Evolutionary conservation across 1,140 invertebrate genomes (phyloP), one percentile per base, ranked within the genome.

Genomic region (Lordiphosa clarofinis): DNA sequence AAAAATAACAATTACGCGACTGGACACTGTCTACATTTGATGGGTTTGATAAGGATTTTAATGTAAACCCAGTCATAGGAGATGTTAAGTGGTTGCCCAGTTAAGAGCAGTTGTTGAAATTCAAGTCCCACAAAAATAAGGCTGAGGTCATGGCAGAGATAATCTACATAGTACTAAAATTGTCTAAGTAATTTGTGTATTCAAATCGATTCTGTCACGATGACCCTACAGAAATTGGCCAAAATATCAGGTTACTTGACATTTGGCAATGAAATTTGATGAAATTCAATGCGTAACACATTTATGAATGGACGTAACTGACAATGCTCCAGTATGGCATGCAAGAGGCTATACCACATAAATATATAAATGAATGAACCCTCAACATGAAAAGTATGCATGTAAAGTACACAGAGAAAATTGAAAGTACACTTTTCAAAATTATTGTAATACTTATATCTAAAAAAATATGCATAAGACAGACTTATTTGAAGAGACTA

Each of bases 211-310:
- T 31, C 5, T 31, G 28, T 8, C 7, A 31, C 28, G 8, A 31
- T 31, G 28, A 31, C 28, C 28, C 28, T 8, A 8, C 28, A 31
- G 6, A 31, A 31, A 31, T 82, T 61, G 57, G 21, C 28, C 42
- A 47, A 47, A 37, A 38, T 76, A 84, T 84, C 78, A 43, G 58
- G 57, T 84, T 84, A 73, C 78, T 46, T 44, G 75, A 73, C 78
- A 82, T 82, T 84, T 84, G 78, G 54, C 31, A 50, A 21, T 10
- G 28, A 31, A 31, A 31, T 31, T 42, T 11, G 36, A 47, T 66
- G 78, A 70, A 84, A 84, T 84, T 78, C 53, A 84, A 84, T 76
- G 64, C 75, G 68, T 31, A 2, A 31, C 28, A 31, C 28, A 39
- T 47, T 38, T 9, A 31, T 50, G 46, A 47, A 67, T 62, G 61